phyloP scores from a whole-genome alignment of 2,797 vertebrate genomes.

The Melanotaenia pygmaea region DNA sequence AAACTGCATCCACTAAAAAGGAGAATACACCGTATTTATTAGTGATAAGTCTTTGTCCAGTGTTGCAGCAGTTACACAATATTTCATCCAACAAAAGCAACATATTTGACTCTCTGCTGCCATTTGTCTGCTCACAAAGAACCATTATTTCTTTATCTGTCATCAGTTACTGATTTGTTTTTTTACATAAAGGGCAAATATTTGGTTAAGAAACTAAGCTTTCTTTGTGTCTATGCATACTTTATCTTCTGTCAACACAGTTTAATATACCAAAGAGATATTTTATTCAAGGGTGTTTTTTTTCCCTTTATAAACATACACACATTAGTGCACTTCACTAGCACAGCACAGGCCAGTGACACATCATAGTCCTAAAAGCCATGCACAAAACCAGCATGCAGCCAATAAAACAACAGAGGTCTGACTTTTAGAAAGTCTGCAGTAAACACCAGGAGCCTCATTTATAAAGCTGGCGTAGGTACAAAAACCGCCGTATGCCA shows the following conservation, averaged over 20 bases:
- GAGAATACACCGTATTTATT: background rate
- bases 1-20: background rate
- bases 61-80: background rate
- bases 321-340: background rate
- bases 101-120: background rate
- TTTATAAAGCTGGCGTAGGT: too few species aligned
- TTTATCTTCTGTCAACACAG: background rate
- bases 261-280: slow-evolving; percentile 5
- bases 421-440: background rate
- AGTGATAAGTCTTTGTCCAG: background rate
- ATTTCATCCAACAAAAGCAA: background rate
- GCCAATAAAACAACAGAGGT: slow-evolving; percentile 15
- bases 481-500: too few species aligned
- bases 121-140: background rate
- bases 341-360: slow-evolving; percentile 11
- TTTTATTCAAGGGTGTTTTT: background rate
- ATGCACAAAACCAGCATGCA: slow-evolving; percentile 1
- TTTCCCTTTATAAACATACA: background rate
- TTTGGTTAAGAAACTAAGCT: background rate
- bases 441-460: slow-evolving; percentile 31
- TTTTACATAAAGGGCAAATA: background rate
- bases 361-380: slow-evolving; percentile 19
- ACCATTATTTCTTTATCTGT: background rate
- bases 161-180: slow-evolving; percentile 20
- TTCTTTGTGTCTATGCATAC: background rate